Evolutionary conservation across 2,113 vertebrate species (phyloP), one percentile per base, ranked within the genome.

Genomic region (Malaclemys terrapin): DNA sequence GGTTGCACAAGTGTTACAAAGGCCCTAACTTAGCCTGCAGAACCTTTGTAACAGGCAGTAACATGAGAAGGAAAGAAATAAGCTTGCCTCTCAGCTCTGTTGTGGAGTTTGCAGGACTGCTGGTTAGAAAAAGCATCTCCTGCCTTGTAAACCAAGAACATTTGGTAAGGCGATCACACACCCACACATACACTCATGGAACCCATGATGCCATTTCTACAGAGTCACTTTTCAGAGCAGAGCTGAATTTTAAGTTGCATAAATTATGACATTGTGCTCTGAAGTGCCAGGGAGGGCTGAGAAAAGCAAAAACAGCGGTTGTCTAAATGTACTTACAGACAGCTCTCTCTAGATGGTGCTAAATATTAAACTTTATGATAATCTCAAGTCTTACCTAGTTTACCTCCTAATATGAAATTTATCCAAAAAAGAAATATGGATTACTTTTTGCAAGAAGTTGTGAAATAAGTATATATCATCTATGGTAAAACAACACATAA

Each of bases 311-410:
- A 45, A 27, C 31, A n/a, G 17, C 47, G 12, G 81, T 24, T 83
- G 45, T 53, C 1, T 0, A 54, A 47, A 5, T 56, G 94, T 45
- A 95, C 82, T 97, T 97, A 78, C 96, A 85, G 69, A 53, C 6
- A 95, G 22, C 53, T 86, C 97, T 93, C 97, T 84, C 96, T 97
- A 97, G 96, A 90, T 97, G 96, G 97, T 94, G 96, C 96, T 97
- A 96, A 82, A 90, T 93, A 94, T 96, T 95, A 94, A 81, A 96
- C 92, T 96, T 97, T 93, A 95, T 12, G 80, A 87, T 45, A 76
- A 94, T 89, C 45, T 50, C 49, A 12, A 72, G 10, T 22, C 81
- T 4, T 6, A 4, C 6, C 8, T 57, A 6, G 83, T 52, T 50
- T 4, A 16, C 57, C 52, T 38, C 16, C 59, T 57, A 52, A 79